Base-by-base conservation (phyloP, 2,888 invertebrate genomes). In the Drosophila atripex region DNA sequence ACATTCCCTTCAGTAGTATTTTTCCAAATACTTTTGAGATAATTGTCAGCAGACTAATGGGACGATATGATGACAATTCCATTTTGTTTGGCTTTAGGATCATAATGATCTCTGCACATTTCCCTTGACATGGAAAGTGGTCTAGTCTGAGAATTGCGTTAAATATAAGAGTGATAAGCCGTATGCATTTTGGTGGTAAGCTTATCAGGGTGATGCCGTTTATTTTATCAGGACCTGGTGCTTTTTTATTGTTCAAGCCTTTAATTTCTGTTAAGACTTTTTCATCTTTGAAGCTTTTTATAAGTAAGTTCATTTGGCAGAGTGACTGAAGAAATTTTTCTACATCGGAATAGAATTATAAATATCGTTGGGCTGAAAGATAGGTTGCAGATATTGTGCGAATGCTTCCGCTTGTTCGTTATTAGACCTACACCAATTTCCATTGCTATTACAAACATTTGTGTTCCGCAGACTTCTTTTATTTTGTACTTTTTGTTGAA, bases 321-420 rank as follows among this genome's bases (percentile, higher is more conserved):
- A 38, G 21, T 38, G 59, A 46, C 25, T 11, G 45, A 30, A 50
- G 35, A 41, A 51, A 51, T 6, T 21, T 14, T 49, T 58, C 14
- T 30, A 58, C 28, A 43, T 58, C 39, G 41, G 30, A 12, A 21
- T 21, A 43, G 21, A 14, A 30, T 30, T 18, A 18, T 18, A 1
- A 18, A 18, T 18, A 18, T 18, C 16, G 21, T 57, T 57, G 30
- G 41, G 49, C 50, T 38, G 38, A n/a, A 57, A 57, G 6, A 39
- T 50, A 28, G 50, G 41, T 11, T 39, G 39, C 21, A 50, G 39
- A n/a, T 57, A 18, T 25, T 50, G 18, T 39, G 49, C 49, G 50
- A 57, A 57, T 47, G 41, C 39, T 21, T 56, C 49, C 32, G 49
- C 47, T 49, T 47, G 28, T 53, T 54, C 21, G 28, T 2, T n/a